Evolutionary conservation across 2,113 vertebrate genomes (phyloP), one percentile per base, ranked within the genome.

Genomic region (Uropsilus gracilis): DNA sequence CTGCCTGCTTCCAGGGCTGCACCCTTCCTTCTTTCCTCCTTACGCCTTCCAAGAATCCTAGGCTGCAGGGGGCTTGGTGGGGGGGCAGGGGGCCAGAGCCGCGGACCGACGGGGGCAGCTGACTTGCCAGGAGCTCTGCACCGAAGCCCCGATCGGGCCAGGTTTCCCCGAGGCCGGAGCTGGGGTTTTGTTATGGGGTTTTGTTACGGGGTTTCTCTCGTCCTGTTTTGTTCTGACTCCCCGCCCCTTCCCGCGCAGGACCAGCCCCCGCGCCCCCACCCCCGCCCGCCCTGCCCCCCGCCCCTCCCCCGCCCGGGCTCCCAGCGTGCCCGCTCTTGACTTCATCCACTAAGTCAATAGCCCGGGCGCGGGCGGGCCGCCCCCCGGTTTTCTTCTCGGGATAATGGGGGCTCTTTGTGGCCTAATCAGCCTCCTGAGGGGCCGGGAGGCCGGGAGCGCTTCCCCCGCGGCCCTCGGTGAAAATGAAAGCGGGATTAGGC

Each of bases 401-500:
- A 99, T 98, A 98, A 98, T 98, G 97, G 98, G 98, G 98, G 97
- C 98, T 99, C 99, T 99, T 99, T 99, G 99, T 99, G 98, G 98
- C 96, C 98, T 99, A 99, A 99, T 99, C 99, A 99, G 99, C 98
- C 98, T 99, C 99, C 99, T 98, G 98, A 99, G 98, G 99, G 98
- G 98, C 98, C 97, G 95, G 98, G 99, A 98, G 99, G 99, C 99
- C 98, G 94, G 98, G 98, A 98, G 97, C 98, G 98, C 99, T 99
- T 99, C 99, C 99, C 99, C 95, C 98, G 98, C 98, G 99, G 99
- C 99, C 99, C 99, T 99, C 99, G 99, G 99, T 98, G 95, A 98
- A 99, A 99, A 99, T 99, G 99, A 99, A 99, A 99, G 99, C 97
- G 95, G 98, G 99, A 99, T 99, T 99, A 99, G 98, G 98, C 98